Evolutionary conservation across 2,888 invertebrate species (phyloP), one percentile per base, ranked within the genome.

Genomic region (Belgica antarctica): DNA sequence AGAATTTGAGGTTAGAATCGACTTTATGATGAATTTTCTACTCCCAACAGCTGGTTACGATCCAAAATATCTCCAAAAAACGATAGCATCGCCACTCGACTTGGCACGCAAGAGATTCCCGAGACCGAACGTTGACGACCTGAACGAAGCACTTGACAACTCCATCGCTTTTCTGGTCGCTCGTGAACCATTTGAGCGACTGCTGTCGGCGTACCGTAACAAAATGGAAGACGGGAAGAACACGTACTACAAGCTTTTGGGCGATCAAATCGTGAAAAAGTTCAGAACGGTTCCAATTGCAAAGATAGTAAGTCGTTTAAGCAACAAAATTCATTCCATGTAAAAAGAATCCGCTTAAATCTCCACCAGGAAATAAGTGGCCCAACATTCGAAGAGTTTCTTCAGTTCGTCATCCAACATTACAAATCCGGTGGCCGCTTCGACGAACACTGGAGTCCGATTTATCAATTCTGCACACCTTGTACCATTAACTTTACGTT

Each of bases 201-300:
- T 89, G 34, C 80, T 89, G 61, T 89, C 89, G 62, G 89, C 88
- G 12, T 89, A 87, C 76, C 82, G 89, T 59, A 88, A 89, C 76
- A 89, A 89, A 80, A 81, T 93, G 72, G 88, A 89, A 77, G 86
- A 87, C 74, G 81, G 86, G 71, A 85, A 86, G 1, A 87, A 87
- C 72, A 87, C 85, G 5, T 87, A 84, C 76, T 89, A 89, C 75
- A 85, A 87, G 75, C 86, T 86, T 74, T 80, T 89, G 71, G 88
- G 88, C 46, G 83, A 82, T 72, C 79, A 85, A 70, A 89, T 89
- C 71, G 85, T 88, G 36, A 81, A 84, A 73, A 83, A 84, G 72
- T 85, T 87, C 75, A 82, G 86, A 75, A 79, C 79, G 71, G 31
- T n/a, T 24, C 61, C 41, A 31, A 5, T 19, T 1, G 17, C 12